Conservation (phyloP, 1,140 invertebrate species). For the Choristoneura fumiferana region DNA sequence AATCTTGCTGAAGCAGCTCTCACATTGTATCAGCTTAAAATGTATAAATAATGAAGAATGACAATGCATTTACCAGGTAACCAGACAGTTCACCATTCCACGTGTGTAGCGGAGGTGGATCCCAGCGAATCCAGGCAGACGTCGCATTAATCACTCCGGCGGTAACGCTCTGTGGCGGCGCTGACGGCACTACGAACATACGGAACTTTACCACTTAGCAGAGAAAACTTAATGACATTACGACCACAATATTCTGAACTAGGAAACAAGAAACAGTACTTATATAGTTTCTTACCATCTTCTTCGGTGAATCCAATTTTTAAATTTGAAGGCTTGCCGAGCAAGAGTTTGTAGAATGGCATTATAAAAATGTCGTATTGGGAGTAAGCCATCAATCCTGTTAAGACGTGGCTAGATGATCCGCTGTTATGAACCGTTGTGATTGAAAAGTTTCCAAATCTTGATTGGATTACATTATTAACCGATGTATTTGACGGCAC, state of each 20-base stretch:
- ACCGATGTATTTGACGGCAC: slow-evolving; percentile 46
- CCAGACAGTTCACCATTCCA: slow-evolving; percentile 89
- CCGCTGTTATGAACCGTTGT: slow-evolving; percentile 82
- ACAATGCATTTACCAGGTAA: slow-evolving; percentile 82
- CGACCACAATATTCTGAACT: slow-evolving; percentile 14
- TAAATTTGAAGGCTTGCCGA: slow-evolving; percentile 89
- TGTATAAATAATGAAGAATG: background rate
- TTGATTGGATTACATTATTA: slow-evolving; percentile 56
- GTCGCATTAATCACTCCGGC: slow-evolving; percentile 88
- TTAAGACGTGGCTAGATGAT: slow-evolving; percentile 79
- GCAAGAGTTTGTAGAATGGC: slow-evolving; percentile 87
- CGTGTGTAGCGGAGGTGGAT: slow-evolving; percentile 84
- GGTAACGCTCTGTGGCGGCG: slow-evolving; percentile 86
- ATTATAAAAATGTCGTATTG: slow-evolving; percentile 89
- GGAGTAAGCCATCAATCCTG: slow-evolving; percentile 84
- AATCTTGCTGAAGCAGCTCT: too few relatives aligned
- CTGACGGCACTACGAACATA: slow-evolving; percentile 74
- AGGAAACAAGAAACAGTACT: slow-evolving; percentile 5
- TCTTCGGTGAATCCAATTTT: slow-evolving; percentile 84
- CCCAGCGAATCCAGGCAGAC: slow-evolving; percentile 87
- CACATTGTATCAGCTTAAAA: too few relatives aligned
- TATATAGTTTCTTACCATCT: slow-evolving; percentile 80
- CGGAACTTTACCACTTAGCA: slow-evolving; percentile 16
- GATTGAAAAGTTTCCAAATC: slow-evolving; percentile 79
- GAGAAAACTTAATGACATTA: slow-evolving; percentile 23